A percentile compares a stretch with the other conserved stretches of the same genome.
Conservation (phyloP, 2,888 invertebrate genomes). For the Patella pellucida region DNA sequence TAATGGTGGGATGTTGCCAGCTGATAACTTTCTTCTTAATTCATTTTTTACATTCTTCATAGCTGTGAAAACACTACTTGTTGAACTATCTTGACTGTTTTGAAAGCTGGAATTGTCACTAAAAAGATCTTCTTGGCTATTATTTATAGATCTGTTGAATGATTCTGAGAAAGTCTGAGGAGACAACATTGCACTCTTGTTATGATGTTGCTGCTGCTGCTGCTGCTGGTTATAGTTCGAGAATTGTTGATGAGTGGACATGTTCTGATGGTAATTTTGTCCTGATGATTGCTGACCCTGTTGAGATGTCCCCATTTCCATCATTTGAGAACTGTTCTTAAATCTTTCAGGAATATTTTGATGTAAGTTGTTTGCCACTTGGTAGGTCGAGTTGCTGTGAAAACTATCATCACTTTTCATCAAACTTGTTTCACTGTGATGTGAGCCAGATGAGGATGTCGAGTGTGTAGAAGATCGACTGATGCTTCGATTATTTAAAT, state of each 20-base stretch:
- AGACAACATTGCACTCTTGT: neutral
- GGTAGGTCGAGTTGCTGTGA: neutral
- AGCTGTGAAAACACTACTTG: neutral
- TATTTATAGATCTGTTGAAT: slow-evolving; percentile 10
- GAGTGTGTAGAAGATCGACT: slow-evolving; percentile 20
- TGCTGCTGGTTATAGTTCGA: neutral
- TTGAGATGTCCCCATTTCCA: neutral
- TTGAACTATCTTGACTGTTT: neutral
- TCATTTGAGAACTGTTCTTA: neutral
- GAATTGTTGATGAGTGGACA: neutral
- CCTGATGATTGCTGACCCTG: neutral
- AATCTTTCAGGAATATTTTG: neutral
- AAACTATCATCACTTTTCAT: neutral
- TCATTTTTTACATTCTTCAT: slow-evolving; percentile 10
- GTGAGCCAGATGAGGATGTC: slow-evolving; percentile 12
- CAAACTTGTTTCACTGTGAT: slow-evolving; percentile 7
- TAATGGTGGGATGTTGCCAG: neutral
- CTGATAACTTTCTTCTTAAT: neutral
- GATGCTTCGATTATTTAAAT: slow-evolving; percentile 15
- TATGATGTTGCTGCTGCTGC: neutral
- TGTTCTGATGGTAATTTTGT: neutral
- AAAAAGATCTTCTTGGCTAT: slow-evolving; percentile 48
- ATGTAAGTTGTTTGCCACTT: neutral
- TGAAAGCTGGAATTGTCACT: slow-evolving; percentile 16
- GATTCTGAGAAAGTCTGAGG: neutral